A percentile compares a stretch with the other conserved stretches of the same genome.
Conservation (phyloP, 2,888 invertebrate species). For the Sussaba pulchella region DNA sequence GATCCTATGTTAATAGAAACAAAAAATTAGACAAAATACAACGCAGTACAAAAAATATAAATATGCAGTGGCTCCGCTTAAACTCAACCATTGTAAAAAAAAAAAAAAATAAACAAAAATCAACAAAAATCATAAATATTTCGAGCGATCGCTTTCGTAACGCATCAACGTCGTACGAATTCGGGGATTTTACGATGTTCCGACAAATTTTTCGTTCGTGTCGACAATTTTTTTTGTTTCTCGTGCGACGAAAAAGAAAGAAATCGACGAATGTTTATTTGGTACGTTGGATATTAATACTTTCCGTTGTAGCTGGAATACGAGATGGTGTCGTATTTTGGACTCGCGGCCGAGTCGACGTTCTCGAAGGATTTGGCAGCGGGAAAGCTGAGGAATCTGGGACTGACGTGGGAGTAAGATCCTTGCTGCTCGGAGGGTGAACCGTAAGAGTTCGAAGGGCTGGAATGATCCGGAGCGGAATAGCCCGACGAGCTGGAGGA, state of each 20-base stretch:
- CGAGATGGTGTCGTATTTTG: constrained; percentile 82
- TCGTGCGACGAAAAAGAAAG: constrained; percentile 5
- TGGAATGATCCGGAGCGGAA: constrained; percentile 70
- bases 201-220: not conserved
- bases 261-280: constrained; percentile 8
- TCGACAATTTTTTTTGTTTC: not conserved
- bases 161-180: constrained; percentile 14
- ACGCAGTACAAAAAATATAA: constrained; percentile 69
- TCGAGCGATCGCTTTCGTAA: constrained; percentile 30
- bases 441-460: constrained; percentile 73
- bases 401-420: constrained; percentile 76
- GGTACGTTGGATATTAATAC: constrained; percentile 67
- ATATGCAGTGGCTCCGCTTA: constrained; percentile 68
- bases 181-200: not conserved
- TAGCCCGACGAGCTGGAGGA: constrained; percentile 51
- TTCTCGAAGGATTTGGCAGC: constrained; percentile 71
- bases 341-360: constrained; percentile 62
- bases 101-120: constrained; percentile 20
- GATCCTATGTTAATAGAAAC: constrained; percentile 5
- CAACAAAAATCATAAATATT: constrained; percentile 62
- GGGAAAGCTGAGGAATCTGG: constrained; percentile 76
- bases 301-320: constrained; percentile 80
- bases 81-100: constrained; percentile 38
- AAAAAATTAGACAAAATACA: constrained; percentile 63
- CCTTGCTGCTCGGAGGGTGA: constrained; percentile 73